Evolutionary conservation across 1,140 invertebrate species (phyloP), one percentile per base, ranked within the genome.

Genomic region (Eumeta japonica): DNA sequence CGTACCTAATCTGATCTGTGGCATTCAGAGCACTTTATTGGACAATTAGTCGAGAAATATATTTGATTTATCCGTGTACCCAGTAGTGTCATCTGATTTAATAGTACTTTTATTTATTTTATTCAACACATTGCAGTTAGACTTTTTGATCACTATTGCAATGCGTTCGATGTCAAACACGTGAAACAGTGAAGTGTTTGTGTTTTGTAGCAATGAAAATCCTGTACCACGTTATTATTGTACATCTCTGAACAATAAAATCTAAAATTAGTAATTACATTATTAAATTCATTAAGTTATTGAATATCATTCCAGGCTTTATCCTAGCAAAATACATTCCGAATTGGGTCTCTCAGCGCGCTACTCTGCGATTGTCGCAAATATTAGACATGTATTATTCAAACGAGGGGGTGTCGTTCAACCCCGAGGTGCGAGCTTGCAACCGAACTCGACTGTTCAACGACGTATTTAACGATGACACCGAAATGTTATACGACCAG

Each of bases 341-440:
- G 18, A 49, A 57, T 28, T 85, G 79, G 79, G 48, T 68, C 9
- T 58, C 60, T 37, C 62, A 73, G 29, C 57, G 77, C 17, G 51
- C 60, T 7, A 75, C 70, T 10, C 61, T 83, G 11, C 65, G 80
- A 24, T 61, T 87, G 2, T 86, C 83, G 2, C 83, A 86, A 66
- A 52, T 87, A 12, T 55, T 87, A 3, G 81, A 84, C 28, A 84
- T 84, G 80, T 87, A 85, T 54, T 87, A 86, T 55, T 84, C 83
- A 0, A 66, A 79, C 32, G 72, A 75, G 41, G 83, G 83, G 2
- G 60, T 83, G 7, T 65, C 72, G 2, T 81, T 81, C 41, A 73
- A 83, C 18, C 47, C 65, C 0, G 61, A 55, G 5, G 63, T 81
- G 1, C 75, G 64, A 45, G 82, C 81, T 1, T 84, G 83, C 37